Base-by-base conservation (phyloP, 2,888 invertebrate genomes). In the Epirrita christyi region DNA sequence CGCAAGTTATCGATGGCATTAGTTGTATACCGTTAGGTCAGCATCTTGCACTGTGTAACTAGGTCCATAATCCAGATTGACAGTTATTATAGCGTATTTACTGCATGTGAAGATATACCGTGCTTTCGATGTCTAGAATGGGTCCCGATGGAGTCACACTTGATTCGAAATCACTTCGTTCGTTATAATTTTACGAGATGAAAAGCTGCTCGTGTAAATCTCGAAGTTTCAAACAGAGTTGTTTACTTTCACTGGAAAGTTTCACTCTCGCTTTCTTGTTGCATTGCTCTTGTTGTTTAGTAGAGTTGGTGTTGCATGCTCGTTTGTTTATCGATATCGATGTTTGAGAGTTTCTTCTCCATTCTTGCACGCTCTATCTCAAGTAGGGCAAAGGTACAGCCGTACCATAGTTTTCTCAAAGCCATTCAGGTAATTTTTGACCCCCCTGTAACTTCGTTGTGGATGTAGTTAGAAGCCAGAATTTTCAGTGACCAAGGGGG, bases 221-320 rank as follows among this genome's bases (percentile, higher is more conserved):
- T 57, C 36, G 21, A 53, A 63, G 57, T 64, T 64, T 52, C 52
- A 51, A 53, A 62, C 46, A 36, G 55, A 57, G 50, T 48, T 64
- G 52, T 64, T 68, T 67, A 64, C 62, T 67, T 64, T 67, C 59
- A 6, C 42, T 34, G 49, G 38, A 44, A 64, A 58, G 49, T 68
- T 63, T 8, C 42, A 67, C 66, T 67, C 64, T 68, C 69, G 62
- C 55, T 72, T 70, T 68, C 70, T 70, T 67, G 65, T 65, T 70
- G 71, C 67, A 68, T 60, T 57, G 47, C 57, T 59, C 62, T 63
- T 61, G 61, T 51, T 63, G 56, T 60, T 58, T 28, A 9, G 10
- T 63, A 67, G 67, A 42, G 67, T 13, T 64, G 63, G 59, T 41
- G 1, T 7, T 34, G 37, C 13, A 5, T 29, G 11, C 28, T 21